A percentile compares a stretch with the other conserved stretches of the same genome.
Conservation (phyloP, 2,113 vertebrate species). For the Tychaedon coryphoeus region DNA sequence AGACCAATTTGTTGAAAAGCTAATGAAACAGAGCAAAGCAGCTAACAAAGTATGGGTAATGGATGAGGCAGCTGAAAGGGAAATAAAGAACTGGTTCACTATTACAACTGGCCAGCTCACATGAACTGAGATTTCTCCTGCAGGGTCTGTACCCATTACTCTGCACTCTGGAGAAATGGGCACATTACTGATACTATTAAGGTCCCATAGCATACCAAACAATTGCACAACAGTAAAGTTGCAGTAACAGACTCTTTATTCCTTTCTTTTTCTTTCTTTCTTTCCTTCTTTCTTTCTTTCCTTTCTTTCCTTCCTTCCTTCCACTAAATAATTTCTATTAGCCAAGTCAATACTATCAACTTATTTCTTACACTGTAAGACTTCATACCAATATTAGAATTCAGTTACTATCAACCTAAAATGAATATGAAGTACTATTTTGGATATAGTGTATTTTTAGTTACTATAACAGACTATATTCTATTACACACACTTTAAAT, state of each 20-base stretch:
- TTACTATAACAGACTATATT: neutral
- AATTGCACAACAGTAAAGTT: neutral
- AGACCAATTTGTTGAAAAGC: neutral
- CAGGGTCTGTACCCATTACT: neutral
- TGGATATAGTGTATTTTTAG: neutral
- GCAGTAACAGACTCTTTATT: neutral
- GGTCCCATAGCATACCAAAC: neutral
- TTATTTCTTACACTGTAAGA: neutral
- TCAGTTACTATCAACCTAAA: neutral
- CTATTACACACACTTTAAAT: neutral
- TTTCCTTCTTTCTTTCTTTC: neutral
- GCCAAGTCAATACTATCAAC: neutral
- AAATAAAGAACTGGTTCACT: neutral
- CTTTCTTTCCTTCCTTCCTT: too few species aligned
- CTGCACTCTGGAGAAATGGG: neutral
- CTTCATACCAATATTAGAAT: neutral
- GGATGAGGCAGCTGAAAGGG: neutral
- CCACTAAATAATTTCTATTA: neutral
- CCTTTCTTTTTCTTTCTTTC: too few species aligned
- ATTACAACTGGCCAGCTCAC: neutral
- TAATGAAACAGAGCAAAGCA: neutral
- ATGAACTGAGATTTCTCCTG: neutral
- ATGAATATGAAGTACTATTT: neutral
- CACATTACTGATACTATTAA: neutral
- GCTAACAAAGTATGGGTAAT: neutral